Evolutionary conservation across 2,797 vertebrate genomes (phyloP).

Genomic region (Notamacropus eugenii): DNA sequence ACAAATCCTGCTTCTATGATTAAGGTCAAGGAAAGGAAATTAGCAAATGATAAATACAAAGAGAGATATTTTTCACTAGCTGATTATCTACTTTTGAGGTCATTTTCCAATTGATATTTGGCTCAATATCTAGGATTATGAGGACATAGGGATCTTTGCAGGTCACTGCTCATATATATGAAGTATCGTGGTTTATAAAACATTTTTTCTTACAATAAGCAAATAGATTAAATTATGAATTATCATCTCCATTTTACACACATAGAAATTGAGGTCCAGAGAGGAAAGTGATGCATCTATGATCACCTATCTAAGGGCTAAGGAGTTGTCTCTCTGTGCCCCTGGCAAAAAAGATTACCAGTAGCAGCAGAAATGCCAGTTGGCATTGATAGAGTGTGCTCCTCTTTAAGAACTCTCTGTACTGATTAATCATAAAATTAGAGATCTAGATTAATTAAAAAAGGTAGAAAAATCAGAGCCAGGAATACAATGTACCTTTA

Average conservation of each 20-base stretch:
- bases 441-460: not conserved
- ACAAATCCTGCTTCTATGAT: not conserved
- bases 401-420: not conserved
- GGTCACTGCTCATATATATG: no score
- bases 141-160: not conserved
- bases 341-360: not conserved
- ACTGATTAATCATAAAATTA: not conserved
- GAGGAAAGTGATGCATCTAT: not conserved
- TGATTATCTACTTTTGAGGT: not conserved
- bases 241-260: slow-evolving; percentile 3
- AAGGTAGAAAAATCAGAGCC: not conserved
- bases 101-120: slow-evolving; percentile 3
- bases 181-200: not conserved
- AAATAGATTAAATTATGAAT: not conserved
- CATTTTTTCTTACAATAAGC: not conserved
- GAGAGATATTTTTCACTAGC: not conserved
- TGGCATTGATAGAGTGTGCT: not conserved
- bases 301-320: not conserved
- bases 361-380: not conserved
- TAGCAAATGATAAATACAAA: slow-evolving; percentile 4
- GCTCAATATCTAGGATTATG: slow-evolving; percentile 5
- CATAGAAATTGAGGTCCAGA: not conserved
- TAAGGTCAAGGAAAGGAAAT: slow-evolving; percentile 1
- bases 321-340: not conserved
- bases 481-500: not conserved